These are phyloP conservation scores for Aplidium turbinatum DNA, from an alignment of 23 tunicate genomes.

Conservation along the genomic window DNA sequence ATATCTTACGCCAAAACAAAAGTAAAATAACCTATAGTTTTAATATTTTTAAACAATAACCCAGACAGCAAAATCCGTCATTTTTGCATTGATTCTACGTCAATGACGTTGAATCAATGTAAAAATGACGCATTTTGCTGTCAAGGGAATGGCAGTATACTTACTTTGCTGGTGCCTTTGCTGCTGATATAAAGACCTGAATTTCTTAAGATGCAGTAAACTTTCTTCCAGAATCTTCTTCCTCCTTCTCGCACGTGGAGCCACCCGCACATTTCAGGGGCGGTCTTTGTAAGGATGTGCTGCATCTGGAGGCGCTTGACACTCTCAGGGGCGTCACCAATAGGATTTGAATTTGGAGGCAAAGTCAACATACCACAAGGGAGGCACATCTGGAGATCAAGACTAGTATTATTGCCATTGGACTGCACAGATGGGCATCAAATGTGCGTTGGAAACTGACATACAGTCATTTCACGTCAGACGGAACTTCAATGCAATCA, in stretches of 20 bases:
- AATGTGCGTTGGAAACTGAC: too few species aligned
- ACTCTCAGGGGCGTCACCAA: conserved; percentile 17
- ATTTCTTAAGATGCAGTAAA: conserved; percentile 68
- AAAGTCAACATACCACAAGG: conserved; percentile 76
- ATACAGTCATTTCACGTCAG: too few species aligned
- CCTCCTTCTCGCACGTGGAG: conserved; percentile 54
- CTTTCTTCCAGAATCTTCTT: conserved; percentile 66
- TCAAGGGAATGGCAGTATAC: not conserved
- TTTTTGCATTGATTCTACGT: too few species aligned
- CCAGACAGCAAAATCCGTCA: too few species aligned
- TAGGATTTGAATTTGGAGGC: conserved; percentile 28
- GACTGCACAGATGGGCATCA: too few species aligned
- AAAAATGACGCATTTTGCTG: too few species aligned
- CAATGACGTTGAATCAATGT: too few species aligned
- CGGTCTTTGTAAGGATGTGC: conserved; percentile 72
- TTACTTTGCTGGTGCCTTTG: conserved; percentile 76
- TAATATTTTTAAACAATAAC: too few species aligned
- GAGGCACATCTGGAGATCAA: conserved; percentile 59
- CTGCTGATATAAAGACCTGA: conserved; percentile 77
- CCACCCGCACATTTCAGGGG: conserved; percentile 89
- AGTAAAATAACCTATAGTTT: too few species aligned
- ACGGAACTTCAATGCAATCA: too few species aligned
- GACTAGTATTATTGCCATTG: too few species aligned
- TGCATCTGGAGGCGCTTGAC: conserved; percentile 59
- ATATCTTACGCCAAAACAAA: too few species aligned